These are phyloP conservation scores for Chitala chitala DNA, from an alignment of 2,113 vertebrate genomes.

Conservation along the genomic window DNA sequence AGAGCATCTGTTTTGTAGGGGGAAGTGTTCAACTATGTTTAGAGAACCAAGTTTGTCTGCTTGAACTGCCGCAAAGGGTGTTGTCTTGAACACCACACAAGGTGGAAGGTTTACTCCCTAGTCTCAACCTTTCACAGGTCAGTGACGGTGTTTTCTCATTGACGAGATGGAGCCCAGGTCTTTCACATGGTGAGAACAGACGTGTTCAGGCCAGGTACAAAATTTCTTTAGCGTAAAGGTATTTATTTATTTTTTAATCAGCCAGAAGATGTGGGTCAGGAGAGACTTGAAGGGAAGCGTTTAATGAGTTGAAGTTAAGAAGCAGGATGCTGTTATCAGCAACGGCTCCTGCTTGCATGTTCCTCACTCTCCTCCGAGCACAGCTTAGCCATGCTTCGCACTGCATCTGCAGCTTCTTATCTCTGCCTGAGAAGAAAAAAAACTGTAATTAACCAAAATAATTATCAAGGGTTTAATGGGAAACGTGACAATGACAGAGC, in stretches of 20 bases:
- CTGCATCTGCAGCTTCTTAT: background rate
- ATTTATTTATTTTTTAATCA: background rate
- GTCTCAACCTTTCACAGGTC: no score
- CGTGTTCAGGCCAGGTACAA: background rate
- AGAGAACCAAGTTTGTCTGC: no score
- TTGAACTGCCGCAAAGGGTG: no score
- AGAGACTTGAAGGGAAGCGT: background rate
- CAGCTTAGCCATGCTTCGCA: constrained; percentile 1
- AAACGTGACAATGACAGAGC: background rate
- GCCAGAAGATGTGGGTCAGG: constrained; percentile 1
- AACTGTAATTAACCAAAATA: constrained; percentile 11
- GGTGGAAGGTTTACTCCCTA: no score
- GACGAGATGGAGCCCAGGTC: no score
- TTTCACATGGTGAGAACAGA: no score
- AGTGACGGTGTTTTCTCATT: no score
- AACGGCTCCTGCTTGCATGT: background rate
- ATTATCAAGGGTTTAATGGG: background rate
- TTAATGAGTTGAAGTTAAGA: constrained; percentile 6
- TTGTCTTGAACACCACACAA: no score
- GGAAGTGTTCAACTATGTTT: no score
- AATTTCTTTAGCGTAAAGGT: background rate
- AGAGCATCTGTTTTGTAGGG: no score
- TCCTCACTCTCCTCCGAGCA: background rate
- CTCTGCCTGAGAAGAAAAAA: background rate
- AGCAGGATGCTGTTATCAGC: background rate